Conservation (phyloP, 2,888 invertebrate species). For the Molanna angustata region DNA sequence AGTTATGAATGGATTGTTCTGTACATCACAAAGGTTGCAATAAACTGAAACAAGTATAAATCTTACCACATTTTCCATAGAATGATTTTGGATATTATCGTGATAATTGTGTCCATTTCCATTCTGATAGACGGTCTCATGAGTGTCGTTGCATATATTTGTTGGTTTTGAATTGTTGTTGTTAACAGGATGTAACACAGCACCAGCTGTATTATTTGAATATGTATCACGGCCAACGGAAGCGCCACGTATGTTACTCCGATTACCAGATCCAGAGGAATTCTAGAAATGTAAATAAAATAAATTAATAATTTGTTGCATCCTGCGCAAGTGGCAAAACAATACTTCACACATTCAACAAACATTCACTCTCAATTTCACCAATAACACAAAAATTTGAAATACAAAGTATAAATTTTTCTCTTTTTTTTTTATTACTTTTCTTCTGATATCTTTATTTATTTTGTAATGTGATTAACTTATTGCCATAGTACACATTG, state of each 20-base stretch:
- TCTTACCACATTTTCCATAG: too few relatives aligned
- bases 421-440: too few relatives aligned
- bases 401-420: too few relatives aligned
- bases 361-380: background rate
- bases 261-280: constrained; percentile 1
- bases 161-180: constrained; percentile 11
- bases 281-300: constrained; percentile 12
- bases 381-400: too few relatives aligned
- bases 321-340: too few relatives aligned
- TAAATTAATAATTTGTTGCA: background rate
- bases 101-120: constrained; percentile 5
- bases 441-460: too few relatives aligned
- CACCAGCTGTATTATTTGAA: constrained; percentile 7
- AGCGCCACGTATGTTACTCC: constrained; percentile 12
- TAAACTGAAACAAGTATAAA: too few relatives aligned
- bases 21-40: too few relatives aligned
- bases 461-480: too few relatives aligned
- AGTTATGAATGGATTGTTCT: too few relatives aligned
- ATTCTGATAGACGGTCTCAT: constrained; percentile 10
- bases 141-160: constrained; percentile 17
- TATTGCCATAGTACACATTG: too few relatives aligned
- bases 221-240: constrained; percentile 12
- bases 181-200: constrained; percentile 13
- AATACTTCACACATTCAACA: background rate
- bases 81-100: too few relatives aligned